phyloP scores from a whole-genome alignment of 2,113 vertebrate genomes.

The Myodes glareolus region DNA sequence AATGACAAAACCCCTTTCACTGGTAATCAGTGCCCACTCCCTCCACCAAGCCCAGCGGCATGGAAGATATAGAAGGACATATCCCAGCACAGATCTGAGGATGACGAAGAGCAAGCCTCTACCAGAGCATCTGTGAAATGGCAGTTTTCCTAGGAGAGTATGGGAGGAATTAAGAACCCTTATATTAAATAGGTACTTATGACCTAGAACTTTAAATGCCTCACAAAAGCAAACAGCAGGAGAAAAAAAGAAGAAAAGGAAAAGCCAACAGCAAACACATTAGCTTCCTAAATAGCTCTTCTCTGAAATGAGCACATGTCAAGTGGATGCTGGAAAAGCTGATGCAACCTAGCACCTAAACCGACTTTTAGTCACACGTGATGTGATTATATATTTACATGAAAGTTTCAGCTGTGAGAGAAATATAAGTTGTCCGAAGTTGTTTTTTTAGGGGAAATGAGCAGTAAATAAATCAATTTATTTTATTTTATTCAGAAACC shows the following conservation, averaged over 20 bases:
- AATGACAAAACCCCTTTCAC: slow-evolving; percentile 53
- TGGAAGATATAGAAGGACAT: background rate
- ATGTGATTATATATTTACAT: slow-evolving; percentile 47
- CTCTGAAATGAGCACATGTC: slow-evolving; percentile 11
- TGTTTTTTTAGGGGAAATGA: slow-evolving; percentile 12
- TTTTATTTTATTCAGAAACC: background rate
- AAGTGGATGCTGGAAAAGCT: slow-evolving; percentile 12
- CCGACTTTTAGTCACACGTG: background rate
- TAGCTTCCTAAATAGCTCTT: background rate
- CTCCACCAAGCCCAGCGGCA: background rate
- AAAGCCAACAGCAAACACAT: background rate
- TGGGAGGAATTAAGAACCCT: background rate
- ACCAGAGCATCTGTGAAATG: slow-evolving; percentile 2
- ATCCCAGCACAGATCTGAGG: background rate
- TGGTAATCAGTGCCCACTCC: slow-evolving; percentile 61
- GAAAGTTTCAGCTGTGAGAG: slow-evolving; percentile 37
- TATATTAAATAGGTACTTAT: background rate
- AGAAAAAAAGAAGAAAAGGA: background rate
- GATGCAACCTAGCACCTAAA: slow-evolving; percentile 40
- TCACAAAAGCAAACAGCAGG: background rate
- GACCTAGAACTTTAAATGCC: background rate
- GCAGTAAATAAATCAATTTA: background rate
- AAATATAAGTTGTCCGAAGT: slow-evolving; percentile 29
- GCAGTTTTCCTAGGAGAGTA: background rate
- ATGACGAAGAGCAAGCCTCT: background rate